A percentile compares a stretch with the other conserved stretches of the same genome.
Conservation (phyloP, 1,140 invertebrate species). For the Metaphire vulgaris region DNA sequence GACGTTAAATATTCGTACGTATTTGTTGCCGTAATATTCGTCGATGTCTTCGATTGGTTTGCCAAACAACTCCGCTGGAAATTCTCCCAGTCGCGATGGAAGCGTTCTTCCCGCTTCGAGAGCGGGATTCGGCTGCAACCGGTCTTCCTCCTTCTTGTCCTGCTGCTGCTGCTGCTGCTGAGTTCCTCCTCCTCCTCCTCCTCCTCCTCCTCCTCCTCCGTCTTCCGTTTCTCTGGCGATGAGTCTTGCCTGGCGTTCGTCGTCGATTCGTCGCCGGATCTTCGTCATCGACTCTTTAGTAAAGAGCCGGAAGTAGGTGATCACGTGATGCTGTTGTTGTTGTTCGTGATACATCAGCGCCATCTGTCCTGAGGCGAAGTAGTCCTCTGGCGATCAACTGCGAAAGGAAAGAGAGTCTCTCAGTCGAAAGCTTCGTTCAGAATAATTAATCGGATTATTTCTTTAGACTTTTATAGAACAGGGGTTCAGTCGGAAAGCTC, state of each 20-base stretch:
- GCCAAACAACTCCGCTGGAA: conserved; percentile 40
- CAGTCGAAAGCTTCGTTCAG: too few species aligned
- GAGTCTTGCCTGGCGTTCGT: conserved; percentile 65
- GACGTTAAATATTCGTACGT: too few species aligned
- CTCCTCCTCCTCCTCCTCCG: too few species aligned
- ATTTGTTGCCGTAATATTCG: conserved; percentile 48
- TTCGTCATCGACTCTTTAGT: conserved; percentile 88
- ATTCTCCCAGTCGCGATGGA: conserved; percentile 43
- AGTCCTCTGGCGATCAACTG: too few species aligned
- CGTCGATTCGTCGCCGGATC: conserved; percentile 85
- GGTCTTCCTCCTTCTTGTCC: conserved; percentile 32
- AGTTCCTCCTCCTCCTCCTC: too few species aligned
- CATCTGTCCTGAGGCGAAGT: not conserved
- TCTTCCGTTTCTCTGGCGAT: conserved; percentile 87
- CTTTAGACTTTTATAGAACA: too few species aligned
- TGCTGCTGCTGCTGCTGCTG: not conserved
- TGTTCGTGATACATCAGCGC: not conserved
- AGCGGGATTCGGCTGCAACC: conserved; percentile 42
- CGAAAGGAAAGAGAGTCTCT: too few species aligned
- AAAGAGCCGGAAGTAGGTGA: conserved; percentile 81
- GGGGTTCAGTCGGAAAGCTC: too few species aligned
- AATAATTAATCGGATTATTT: too few species aligned
- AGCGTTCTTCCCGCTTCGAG: conserved; percentile 48
- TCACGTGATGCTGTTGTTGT: not conserved
- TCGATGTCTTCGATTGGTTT: conserved; percentile 49